Evolutionary conservation across 2,888 invertebrate species (phyloP).

Genomic region (Lasioglossum marginatum): DNA sequence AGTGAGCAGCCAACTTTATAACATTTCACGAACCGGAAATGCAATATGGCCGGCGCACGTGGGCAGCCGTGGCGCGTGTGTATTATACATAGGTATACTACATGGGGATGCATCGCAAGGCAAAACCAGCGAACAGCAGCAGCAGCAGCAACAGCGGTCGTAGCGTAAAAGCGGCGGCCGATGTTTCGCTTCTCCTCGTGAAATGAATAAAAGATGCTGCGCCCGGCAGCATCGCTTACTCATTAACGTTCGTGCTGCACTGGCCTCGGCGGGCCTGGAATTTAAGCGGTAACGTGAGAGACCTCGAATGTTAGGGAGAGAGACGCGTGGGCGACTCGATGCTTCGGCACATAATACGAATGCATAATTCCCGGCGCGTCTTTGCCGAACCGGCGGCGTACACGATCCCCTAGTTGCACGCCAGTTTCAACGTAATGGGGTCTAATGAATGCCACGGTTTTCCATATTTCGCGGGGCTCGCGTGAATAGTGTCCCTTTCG

Average conservation of each 20-base stretch:
- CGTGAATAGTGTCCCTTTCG: neutral
- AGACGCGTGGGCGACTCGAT: slow-evolving; percentile 57
- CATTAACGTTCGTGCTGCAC: slow-evolving; percentile 67
- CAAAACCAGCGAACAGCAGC: neutral
- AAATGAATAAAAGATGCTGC: slow-evolving; percentile 79
- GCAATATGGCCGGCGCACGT: slow-evolving; percentile 71
- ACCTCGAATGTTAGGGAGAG: slow-evolving; percentile 10
- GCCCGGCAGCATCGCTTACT: slow-evolving; percentile 64
- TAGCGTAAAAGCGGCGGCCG: slow-evolving; percentile 71
- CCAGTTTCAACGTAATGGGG: slow-evolving; percentile 27
- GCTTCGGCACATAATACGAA: slow-evolving; percentile 52
- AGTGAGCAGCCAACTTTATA: slow-evolving; percentile 68
- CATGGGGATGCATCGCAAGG: slow-evolving; percentile 28
- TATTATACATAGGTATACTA: slow-evolving; percentile 9
- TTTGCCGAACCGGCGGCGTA: slow-evolving; percentile 12
- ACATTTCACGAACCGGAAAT: slow-evolving; percentile 76
- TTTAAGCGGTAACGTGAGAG: slow-evolving; percentile 62
- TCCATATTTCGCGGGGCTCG: neutral
- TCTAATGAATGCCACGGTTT: slow-evolving; percentile 26
- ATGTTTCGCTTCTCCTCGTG: slow-evolving; percentile 72
- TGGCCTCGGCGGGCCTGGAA: slow-evolving; percentile 43
- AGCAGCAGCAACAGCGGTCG: slow-evolving; percentile 15
- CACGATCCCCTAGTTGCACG: slow-evolving; percentile 8
- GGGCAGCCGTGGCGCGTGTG: slow-evolving; percentile 51
- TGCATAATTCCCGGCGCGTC: slow-evolving; percentile 46